A percentile compares a stretch with the other conserved stretches of the same genome.
These are phyloP conservation scores for Peromyscus melanophrys DNA, from an alignment of 2,797 vertebrate genomes.

Conservation along the genomic window DNA sequence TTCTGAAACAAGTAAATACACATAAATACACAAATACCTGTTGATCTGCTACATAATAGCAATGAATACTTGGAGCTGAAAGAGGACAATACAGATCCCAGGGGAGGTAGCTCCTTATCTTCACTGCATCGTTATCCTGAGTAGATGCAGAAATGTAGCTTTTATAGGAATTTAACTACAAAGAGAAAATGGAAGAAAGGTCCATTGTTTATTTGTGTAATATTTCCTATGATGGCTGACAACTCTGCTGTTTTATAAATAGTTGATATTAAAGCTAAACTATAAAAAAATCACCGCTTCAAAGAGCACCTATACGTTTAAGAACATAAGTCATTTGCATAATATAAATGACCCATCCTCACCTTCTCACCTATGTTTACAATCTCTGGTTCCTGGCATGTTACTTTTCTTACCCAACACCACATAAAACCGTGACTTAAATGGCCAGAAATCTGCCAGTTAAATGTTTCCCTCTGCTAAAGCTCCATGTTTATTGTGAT, in stretches of 20 bases:
- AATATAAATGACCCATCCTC: not conserved
- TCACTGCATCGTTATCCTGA: not conserved
- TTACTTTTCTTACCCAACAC: not conserved
- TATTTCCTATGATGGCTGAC: not conserved
- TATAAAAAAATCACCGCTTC: not conserved
- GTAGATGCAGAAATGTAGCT: not conserved
- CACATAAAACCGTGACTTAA: not conserved
- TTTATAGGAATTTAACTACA: not conserved
- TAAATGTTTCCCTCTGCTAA: not conserved
- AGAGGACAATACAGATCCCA: not conserved
- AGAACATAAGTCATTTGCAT: not conserved
- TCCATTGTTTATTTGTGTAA: not conserved
- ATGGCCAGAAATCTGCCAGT: not conserved
- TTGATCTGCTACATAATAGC: not conserved
- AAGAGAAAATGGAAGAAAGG: not conserved
- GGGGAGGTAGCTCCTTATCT: not conserved
- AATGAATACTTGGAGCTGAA: not conserved
- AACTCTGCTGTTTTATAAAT: not conserved
- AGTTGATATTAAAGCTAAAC: not conserved
- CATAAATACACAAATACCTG: not conserved
- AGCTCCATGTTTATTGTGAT: not conserved
- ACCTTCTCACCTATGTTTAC: not conserved
- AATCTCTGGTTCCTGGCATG: not conserved
- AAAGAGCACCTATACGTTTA: not conserved
- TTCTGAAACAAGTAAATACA: not conserved